Percentiles rank a stretch among this genome's conserved stretches.
phyloP scores from a whole-genome alignment of 2,113 vertebrate genomes.

The Balaeniceps rex region DNA sequence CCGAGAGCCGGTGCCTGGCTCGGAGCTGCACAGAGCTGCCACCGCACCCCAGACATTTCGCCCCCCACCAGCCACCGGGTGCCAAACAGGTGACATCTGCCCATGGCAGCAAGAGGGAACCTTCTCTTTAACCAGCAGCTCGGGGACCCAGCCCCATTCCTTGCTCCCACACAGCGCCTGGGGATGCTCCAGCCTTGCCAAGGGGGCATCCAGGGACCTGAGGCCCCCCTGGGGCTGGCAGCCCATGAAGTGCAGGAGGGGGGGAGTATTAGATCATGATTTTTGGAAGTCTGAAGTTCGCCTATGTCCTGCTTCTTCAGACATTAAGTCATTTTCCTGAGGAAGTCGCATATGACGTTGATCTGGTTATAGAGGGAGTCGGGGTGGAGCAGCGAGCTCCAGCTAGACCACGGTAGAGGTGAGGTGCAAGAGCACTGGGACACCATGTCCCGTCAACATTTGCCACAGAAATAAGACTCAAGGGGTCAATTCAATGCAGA shows the following conservation, averaged over 20 bases:
- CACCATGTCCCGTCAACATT: background rate
- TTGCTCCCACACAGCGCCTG: accelerated
- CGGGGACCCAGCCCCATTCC: background rate
- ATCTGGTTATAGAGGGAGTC: background rate
- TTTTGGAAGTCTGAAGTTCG: background rate
- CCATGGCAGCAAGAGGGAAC: background rate
- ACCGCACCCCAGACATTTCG: background rate
- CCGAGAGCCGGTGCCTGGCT: background rate
- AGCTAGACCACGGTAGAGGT: background rate
- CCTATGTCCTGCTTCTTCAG: slow-evolving; percentile 29
- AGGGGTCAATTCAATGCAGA: background rate
- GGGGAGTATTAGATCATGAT: slow-evolving; percentile 20
- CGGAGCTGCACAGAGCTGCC: background rate
- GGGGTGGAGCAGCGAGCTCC: background rate
- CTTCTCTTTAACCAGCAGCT: background rate
- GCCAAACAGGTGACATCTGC: background rate
- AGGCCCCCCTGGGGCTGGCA: slow-evolving; percentile 24
- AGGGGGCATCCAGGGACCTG: background rate
- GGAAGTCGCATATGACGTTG: slow-evolving; percentile 28
- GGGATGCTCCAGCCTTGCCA: background rate
- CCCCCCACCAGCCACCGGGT: background rate
- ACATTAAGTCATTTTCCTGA: slow-evolving; percentile 62
- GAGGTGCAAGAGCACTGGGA: background rate
- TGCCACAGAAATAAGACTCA: background rate
- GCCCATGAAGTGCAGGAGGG: background rate